Conservation (phyloP, 1,140 invertebrate genomes). For the Sinella curviseta region DNA sequence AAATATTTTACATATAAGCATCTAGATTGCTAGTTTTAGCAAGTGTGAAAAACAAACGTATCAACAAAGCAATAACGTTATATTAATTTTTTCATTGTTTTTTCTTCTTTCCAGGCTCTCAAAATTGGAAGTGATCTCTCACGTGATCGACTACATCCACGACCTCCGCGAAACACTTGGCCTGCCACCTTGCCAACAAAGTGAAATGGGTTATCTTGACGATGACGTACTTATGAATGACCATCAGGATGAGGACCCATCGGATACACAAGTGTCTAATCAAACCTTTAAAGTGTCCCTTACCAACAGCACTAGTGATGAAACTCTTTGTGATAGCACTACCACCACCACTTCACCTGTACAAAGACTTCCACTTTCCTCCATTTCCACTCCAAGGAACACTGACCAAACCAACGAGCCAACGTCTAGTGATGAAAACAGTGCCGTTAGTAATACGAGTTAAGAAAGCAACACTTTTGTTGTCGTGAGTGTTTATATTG, state of each 20-base stretch:
- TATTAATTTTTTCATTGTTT: background rate
- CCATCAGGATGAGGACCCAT: no score
- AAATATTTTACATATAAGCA: no score
- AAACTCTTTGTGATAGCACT: background rate
- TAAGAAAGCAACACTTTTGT: no score
- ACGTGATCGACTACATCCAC: slow-evolving; percentile 97
- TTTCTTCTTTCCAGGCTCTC: slow-evolving; percentile 59
- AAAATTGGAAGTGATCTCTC: slow-evolving; percentile 90
- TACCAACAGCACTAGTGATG: background rate
- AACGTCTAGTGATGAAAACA: no score
- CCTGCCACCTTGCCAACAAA: slow-evolving; percentile 53
- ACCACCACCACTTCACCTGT: background rate
- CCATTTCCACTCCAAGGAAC: background rate
- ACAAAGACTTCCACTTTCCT: no score
- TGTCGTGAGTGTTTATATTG: background rate
- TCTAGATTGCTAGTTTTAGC: no score
- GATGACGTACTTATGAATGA: background rate
- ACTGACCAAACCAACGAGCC: background rate
- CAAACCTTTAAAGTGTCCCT: background rate
- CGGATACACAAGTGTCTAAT: no score
- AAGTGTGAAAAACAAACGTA: no score
- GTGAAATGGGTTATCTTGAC: background rate
- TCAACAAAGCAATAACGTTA: no score
- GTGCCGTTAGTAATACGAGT: no score
- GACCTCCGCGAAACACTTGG: slow-evolving; percentile 87